phyloP scores from a whole-genome alignment of 2,113 vertebrate species.

The Paraplagusia blochii region DNA sequence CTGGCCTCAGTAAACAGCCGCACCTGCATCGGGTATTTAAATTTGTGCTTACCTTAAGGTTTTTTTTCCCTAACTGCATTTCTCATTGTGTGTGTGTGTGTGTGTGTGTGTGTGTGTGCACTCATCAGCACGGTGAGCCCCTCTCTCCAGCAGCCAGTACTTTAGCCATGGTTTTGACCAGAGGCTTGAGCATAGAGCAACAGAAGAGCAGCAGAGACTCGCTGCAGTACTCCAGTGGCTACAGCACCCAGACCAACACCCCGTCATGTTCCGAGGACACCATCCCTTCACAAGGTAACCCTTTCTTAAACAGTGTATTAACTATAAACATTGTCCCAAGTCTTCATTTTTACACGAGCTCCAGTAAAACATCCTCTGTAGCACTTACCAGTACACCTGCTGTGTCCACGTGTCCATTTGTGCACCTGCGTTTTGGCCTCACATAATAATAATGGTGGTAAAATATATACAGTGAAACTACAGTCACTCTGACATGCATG shows the following conservation, averaged over 20 bases:
- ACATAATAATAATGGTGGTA: too few relatives aligned
- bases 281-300: slow-evolving; percentile 94
- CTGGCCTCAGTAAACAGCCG: neutral
- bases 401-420: too few relatives aligned
- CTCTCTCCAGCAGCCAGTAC: slow-evolving; percentile 88
- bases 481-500: too few relatives aligned
- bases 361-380: too few relatives aligned
- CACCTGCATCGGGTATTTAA: slow-evolving; percentile 10
- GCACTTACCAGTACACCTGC: neutral
- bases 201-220: slow-evolving; percentile 98
- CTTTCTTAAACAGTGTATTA: neutral
- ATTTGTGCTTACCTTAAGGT: slow-evolving; percentile 33
- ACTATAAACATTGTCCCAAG: neutral
- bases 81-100: neutral
- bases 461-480: too few relatives aligned
- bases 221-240: slow-evolving; percentile 93
- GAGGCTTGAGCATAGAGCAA: slow-evolving; percentile 91
- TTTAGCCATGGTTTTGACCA: slow-evolving; percentile 93
- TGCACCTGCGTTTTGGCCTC: too few relatives aligned
- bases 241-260: slow-evolving; percentile 96
- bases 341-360: neutral
- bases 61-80: slow-evolving; percentile 4
- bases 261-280: slow-evolving; percentile 97
- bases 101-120: slow-evolving; percentile 10
- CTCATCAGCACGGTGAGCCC: slow-evolving; percentile 85